Base-by-base conservation (phyloP, 1,140 invertebrate species). In the Brachionus paranguensis region DNA sequence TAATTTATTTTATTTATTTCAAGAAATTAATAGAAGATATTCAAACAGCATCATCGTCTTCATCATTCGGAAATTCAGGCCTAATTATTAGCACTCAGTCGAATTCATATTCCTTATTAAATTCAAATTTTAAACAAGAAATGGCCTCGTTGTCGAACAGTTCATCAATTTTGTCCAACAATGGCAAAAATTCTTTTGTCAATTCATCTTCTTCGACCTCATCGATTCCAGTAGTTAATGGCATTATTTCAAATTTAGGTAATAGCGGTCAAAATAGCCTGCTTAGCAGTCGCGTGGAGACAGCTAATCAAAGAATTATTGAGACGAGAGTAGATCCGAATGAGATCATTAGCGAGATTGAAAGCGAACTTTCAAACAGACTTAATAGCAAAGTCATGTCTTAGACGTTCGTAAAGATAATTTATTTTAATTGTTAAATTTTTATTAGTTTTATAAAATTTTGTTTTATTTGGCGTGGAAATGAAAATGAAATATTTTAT, bases 21-120 rank as follows among this genome's bases (percentile, higher is more conserved):
- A 64, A 81, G 78, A 81, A 65, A 64, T 60, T 60, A n/a, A 81
- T 60, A 24, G 78, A 81, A 41, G 53, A 81, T 64, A 68, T 68
- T 20, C 53, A 81, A 41, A 45, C 78, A 45, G 60, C 37, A 20
- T 81, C 78, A 20, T 81, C 78, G 2, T 24, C 78, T 17, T 81
- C 78, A 1, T 81, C 78, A 43, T 37, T 41, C 27, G 53, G 45
- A 3, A 76, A 76, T 50, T 76, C 72, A 27, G 72, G 72, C 37
- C 8, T 72, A 47, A 29, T 76, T 12, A 12, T 76, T 27, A 27
- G 2, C 17, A 29, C 10, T 50, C 72, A 76, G 43, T 76, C 72
- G 3, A 50, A 33, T 10, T 76, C 41, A 1, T 76, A 47, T 29
- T 76, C 45, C 29, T 50, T 76, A 43, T 43, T 72, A 11, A 76